Conservation (phyloP, 2,797 vertebrate species). For the Lutjanus argentimaculatus region DNA sequence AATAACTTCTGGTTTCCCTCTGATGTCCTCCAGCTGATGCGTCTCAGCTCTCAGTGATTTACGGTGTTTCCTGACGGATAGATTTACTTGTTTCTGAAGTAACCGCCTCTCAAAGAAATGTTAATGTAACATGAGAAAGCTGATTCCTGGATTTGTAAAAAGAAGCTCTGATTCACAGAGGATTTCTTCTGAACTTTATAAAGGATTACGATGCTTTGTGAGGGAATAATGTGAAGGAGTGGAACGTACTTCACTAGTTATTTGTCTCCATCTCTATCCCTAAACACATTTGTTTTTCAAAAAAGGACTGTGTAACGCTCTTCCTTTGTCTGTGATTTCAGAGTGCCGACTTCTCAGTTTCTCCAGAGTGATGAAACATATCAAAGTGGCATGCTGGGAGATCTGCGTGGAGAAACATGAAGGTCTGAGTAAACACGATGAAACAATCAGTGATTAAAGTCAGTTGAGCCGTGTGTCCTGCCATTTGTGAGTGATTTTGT, state of each 20-base stretch:
- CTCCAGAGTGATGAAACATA: conserved; percentile 37
- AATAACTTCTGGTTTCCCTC: no score
- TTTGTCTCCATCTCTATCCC: conserved; percentile 25
- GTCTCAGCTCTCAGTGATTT: no score
- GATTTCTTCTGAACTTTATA: conserved; percentile 4
- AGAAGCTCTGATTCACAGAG: background rate
- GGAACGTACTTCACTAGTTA: background rate
- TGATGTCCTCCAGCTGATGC: no score
- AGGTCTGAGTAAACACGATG: conserved; percentile 39
- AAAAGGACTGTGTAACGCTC: conserved; percentile 8
- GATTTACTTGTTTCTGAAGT: no score
- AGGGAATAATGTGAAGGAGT: background rate
- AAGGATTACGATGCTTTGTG: conserved; percentile 3
- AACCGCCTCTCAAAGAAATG: background rate
- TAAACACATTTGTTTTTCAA: background rate
- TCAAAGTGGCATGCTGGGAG: conserved; percentile 54
- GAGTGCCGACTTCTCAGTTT: conserved; percentile 4
- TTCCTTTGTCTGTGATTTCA: conserved; percentile 26
- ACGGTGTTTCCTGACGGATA: no score
- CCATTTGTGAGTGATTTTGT: conserved; percentile 23
- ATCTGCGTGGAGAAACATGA: conserved; percentile 21
- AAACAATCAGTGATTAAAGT: conserved; percentile 56
- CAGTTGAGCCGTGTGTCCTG: background rate
- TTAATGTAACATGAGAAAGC: background rate
- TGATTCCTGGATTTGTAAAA: conserved; percentile 1